Evolutionary conservation across 2,888 invertebrate genomes (phyloP).

Genomic region (Amphipoea oculea): DNA sequence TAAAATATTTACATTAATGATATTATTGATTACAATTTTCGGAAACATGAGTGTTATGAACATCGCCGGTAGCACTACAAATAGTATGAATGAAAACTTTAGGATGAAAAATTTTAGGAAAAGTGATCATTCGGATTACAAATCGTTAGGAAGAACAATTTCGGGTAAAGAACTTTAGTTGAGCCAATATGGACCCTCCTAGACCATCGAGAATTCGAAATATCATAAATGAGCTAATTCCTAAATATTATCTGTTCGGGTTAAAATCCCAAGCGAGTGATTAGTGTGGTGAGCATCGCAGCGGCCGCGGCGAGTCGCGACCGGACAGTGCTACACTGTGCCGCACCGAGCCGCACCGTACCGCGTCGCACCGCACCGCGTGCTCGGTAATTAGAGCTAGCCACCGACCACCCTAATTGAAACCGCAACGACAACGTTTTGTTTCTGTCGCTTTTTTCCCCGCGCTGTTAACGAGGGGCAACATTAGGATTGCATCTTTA

Average conservation of each 20-base stretch:
- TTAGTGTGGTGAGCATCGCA: conserved; percentile 59
- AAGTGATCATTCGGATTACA: too few relatives aligned
- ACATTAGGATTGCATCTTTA: conserved; percentile 70
- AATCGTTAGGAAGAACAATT: too few relatives aligned
- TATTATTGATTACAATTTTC: too few relatives aligned
- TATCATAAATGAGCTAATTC: conserved; percentile 45
- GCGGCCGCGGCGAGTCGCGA: conserved; percentile 35
- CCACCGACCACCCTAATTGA: conserved; percentile 79
- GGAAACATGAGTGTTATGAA: too few relatives aligned
- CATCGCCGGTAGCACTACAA: too few relatives aligned
- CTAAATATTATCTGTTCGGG: conserved; percentile 52
- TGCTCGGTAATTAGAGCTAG: conserved; percentile 75
- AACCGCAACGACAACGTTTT: conserved; percentile 79
- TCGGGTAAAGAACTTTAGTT: too few relatives aligned
- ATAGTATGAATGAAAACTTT: too few relatives aligned
- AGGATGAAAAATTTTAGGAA: too few relatives aligned
- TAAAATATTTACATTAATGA: too few relatives aligned
- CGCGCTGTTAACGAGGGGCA: conserved; percentile 75
- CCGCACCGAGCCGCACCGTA: conserved; percentile 45
- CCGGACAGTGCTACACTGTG: conserved; percentile 42
- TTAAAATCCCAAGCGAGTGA: conserved; percentile 61
- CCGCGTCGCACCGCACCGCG: conserved; percentile 41
- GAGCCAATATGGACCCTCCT: too few relatives aligned
- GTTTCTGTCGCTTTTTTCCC: conserved; percentile 72
- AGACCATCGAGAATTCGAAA: conserved; percentile 27